Conservation (phyloP, 2,113 vertebrate genomes). For the Scytalopus superciliaris region DNA sequence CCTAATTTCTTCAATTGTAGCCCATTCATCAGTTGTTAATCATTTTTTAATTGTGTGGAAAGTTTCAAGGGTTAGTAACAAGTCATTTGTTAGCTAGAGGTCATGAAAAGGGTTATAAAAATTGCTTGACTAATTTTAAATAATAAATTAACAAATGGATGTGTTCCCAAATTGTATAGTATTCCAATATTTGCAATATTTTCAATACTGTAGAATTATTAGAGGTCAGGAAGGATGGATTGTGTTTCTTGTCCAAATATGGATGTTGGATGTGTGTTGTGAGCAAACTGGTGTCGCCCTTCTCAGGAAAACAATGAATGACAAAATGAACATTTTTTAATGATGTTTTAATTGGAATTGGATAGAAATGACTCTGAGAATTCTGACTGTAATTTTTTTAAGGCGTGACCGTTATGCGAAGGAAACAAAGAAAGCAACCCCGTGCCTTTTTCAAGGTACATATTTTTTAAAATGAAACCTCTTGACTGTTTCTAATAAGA, state of each 20-base stretch:
- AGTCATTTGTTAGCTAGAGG: slow-evolving; percentile 68
- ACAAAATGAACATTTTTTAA: neutral
- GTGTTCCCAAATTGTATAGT: neutral
- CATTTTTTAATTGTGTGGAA: slow-evolving; percentile 72
- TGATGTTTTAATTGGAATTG: neutral
- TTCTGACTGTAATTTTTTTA: neutral
- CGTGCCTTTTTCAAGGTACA: neutral
- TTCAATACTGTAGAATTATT: neutral
- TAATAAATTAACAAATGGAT: slow-evolving; percentile 51
- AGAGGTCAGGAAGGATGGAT: neutral
- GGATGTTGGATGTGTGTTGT: neutral
- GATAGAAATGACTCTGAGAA: neutral
- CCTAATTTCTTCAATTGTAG: slow-evolving; percentile 68
- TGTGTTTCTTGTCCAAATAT: neutral
- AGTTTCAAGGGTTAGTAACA: slow-evolving; percentile 70
- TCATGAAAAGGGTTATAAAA: slow-evolving; percentile 60
- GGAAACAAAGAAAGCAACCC: neutral
- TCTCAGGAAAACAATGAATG: neutral
- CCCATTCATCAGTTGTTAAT: slow-evolving; percentile 66
- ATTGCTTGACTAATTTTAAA: slow-evolving; percentile 62
- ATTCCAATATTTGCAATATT: slow-evolving; percentile 11
- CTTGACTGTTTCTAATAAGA: slow-evolving; percentile 39
- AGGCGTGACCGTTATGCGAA: neutral
- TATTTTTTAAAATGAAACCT: neutral
- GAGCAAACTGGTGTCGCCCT: neutral